These are phyloP conservation scores for Apamea epomidion DNA, from an alignment of 2,888 invertebrate genomes.

Conservation along the genomic window DNA sequence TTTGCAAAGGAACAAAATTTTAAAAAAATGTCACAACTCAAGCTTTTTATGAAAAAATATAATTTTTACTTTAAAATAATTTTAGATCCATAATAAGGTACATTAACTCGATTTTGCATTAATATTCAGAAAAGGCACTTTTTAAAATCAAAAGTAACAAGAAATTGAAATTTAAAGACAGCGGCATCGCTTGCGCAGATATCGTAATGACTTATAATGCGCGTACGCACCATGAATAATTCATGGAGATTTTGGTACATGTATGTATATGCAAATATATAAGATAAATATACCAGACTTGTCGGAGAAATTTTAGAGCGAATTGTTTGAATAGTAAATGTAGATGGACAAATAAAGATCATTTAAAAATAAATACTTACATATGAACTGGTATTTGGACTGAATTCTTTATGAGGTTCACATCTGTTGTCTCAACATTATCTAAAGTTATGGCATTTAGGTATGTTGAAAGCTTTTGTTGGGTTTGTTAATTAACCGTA, in stretches of 20 bases:
- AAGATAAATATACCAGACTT: slow-evolving; percentile 51
- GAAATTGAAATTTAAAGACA: slow-evolving; percentile 75
- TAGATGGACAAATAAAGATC: slow-evolving; percentile 55
- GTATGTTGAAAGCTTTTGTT: slow-evolving; percentile 43
- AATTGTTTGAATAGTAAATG: slow-evolving; percentile 58
- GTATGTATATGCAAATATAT: slow-evolving; percentile 62
- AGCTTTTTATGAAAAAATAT: slow-evolving; percentile 7
- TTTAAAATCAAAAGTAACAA: slow-evolving; percentile 66
- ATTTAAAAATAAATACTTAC: slow-evolving; percentile 50
- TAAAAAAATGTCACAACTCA: slow-evolving; percentile 19
- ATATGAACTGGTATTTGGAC: slow-evolving; percentile 47
- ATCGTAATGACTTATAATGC: slow-evolving; percentile 75
- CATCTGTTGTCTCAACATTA: slow-evolving; percentile 40
- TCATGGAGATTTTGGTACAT: slow-evolving; percentile 71
- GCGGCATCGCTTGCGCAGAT: slow-evolving; percentile 63
- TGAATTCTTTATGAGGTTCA: slow-evolving; percentile 53
- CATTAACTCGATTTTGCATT: slow-evolving; percentile 64
- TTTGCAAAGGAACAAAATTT: background rate
- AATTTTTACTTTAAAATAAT: slow-evolving; percentile 45
- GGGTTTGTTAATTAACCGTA: slow-evolving; percentile 56
- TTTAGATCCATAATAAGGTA: slow-evolving; percentile 59
- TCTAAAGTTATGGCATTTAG: slow-evolving; percentile 27
- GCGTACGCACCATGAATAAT: slow-evolving; percentile 73
- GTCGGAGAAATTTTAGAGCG: slow-evolving; percentile 61
- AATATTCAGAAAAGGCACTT: slow-evolving; percentile 59